These are phyloP conservation scores for Scaptomyza flava DNA, from an alignment of 2,888 invertebrate species.

Conservation along the genomic window DNA sequence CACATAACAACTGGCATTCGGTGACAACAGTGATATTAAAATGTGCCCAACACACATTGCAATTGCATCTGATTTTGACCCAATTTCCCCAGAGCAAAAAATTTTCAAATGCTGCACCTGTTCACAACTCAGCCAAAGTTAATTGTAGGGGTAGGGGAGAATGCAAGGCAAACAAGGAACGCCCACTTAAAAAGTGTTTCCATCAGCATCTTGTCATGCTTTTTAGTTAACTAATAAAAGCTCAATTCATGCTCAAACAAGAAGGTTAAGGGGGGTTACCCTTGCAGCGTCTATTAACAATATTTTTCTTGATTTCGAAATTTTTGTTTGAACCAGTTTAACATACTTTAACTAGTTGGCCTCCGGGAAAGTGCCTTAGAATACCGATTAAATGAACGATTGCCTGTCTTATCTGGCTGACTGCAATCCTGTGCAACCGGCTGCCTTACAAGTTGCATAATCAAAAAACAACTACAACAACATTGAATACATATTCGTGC, in stretches of 20 bases:
- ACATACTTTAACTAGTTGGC: constrained; percentile 14
- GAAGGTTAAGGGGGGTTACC: not conserved
- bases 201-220: constrained; percentile 18
- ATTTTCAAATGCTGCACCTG: constrained; percentile 16
- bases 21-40: constrained; percentile 44
- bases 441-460: constrained; percentile 49
- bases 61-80: constrained; percentile 49
- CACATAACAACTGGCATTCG: constrained; percentile 26
- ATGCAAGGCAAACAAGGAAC: constrained; percentile 14
- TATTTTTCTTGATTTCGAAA: not conserved
- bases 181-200: constrained; percentile 23
- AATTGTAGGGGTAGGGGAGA: constrained; percentile 20
- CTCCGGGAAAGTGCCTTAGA: constrained; percentile 61
- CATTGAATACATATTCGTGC: constrained; percentile 19
- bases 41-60: constrained; percentile 37
- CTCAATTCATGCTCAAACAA: constrained; percentile 3
- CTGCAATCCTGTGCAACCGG: constrained; percentile 56
- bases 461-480: not conserved
- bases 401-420: constrained; percentile 13
- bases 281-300: constrained; percentile 7
- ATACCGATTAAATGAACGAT: constrained; percentile 10
- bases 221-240: constrained; percentile 4
- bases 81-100: constrained; percentile 39
- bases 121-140: constrained; percentile 16
- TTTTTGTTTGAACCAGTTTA: constrained; percentile 39